phyloP scores from a whole-genome alignment of 2,797 vertebrate genomes.

The Arctocebus calabarensis region DNA sequence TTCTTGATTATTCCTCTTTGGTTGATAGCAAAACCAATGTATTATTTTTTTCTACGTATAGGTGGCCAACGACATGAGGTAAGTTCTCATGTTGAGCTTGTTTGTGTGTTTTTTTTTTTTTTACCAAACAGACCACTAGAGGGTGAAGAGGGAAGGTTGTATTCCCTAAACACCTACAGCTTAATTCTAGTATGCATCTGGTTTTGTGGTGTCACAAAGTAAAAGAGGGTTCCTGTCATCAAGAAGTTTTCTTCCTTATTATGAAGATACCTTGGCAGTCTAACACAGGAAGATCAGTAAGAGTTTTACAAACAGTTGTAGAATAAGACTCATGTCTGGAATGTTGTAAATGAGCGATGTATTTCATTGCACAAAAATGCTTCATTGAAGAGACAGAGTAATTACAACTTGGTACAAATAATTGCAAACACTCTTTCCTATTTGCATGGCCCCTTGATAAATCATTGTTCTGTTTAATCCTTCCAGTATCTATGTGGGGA shows the following conservation, averaged over 20 bases:
- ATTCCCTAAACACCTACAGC: not conserved
- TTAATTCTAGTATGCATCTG: not conserved
- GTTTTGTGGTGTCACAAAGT: not conserved
- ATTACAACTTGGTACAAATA: not conserved
- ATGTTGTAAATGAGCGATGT: not conserved
- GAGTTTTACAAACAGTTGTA: not conserved
- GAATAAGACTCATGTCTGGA: not conserved
- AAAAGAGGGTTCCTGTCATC: not conserved
- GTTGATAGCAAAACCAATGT: not conserved
- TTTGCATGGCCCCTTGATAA: not conserved
- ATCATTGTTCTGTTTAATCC: not conserved
- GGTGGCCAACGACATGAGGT: not conserved
- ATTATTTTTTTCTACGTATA: not conserved
- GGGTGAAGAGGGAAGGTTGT: not conserved
- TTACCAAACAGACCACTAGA: too few relatives aligned
- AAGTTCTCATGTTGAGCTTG: not conserved
- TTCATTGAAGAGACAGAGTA: not conserved
- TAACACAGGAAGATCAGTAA: not conserved
- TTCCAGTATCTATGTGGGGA: not conserved
- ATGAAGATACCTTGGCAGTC: not conserved
- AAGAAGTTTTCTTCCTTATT: not conserved
- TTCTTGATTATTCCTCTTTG: not conserved
- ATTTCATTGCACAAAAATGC: not conserved
- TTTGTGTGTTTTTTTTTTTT: too few relatives aligned
- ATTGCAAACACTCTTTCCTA: not conserved